Evolutionary conservation across 2,113 vertebrate genomes (phyloP).

Genomic region (Noctilio leporinus): DNA sequence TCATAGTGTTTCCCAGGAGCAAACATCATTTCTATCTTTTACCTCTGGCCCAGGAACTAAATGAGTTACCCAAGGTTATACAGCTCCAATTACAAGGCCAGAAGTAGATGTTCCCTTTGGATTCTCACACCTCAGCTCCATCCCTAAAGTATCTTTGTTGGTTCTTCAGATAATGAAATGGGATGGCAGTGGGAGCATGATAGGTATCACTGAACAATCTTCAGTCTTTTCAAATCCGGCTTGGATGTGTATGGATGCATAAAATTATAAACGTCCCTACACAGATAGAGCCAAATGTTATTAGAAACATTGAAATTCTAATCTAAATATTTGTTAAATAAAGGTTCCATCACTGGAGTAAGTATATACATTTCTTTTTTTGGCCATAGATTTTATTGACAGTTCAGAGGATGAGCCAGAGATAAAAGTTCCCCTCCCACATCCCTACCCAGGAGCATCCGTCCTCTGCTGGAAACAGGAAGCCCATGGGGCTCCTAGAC

Average conservation of each 20-base stretch:
- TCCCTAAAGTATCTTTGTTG: background rate
- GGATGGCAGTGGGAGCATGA: background rate
- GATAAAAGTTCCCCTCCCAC: too few relatives aligned
- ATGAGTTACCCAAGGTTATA: background rate
- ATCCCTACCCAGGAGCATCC: too few relatives aligned
- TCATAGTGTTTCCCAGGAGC: background rate
- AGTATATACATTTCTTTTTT: background rate
- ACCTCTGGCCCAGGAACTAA: background rate
- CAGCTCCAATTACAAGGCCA: background rate
- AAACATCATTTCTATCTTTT: background rate
- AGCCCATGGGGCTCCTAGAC: too few relatives aligned
- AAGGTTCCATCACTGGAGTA: background rate
- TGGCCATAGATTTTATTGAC: too few relatives aligned
- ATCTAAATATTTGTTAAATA: slow-evolving; percentile 1
- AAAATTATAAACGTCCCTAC: background rate
- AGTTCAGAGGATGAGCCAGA: too few relatives aligned
- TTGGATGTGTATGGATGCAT: background rate
- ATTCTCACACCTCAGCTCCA: background rate
- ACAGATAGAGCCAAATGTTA: background rate
- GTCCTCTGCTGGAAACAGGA: too few relatives aligned
- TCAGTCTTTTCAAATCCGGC: background rate
- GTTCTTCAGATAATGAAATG: background rate
- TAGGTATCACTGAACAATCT: background rate
- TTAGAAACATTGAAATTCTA: slow-evolving; percentile 25
- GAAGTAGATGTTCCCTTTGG: background rate